Evolutionary conservation across 2,113 vertebrate species (phyloP).

Genomic region (Perognathus longimembris): DNA sequence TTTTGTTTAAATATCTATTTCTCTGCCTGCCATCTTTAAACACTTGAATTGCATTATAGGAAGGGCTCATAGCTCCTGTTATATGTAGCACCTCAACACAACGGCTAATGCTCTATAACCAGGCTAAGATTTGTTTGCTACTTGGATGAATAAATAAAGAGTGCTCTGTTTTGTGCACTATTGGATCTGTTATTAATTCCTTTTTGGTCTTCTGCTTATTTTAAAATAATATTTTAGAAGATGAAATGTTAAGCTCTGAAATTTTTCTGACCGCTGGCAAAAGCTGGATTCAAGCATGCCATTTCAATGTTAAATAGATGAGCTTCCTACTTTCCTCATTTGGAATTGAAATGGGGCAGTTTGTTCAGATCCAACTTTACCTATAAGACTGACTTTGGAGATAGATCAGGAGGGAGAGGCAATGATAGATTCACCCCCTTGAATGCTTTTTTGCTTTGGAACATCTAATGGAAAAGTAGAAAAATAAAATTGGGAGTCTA

Average conservation of each 20-base stretch:
- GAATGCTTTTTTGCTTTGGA: neutral
- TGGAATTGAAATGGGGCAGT: neutral
- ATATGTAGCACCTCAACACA: neutral
- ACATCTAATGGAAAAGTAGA: neutral
- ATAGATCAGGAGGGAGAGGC: neutral
- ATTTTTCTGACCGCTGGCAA: neutral
- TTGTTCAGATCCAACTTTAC: neutral
- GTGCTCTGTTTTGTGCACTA: neutral
- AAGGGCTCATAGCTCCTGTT: neutral
- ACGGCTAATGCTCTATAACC: neutral
- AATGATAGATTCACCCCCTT: neutral
- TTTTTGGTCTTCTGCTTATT: neutral
- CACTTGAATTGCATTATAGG: neutral
- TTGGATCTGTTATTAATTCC: neutral
- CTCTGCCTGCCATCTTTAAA: neutral
- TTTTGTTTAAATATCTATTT: constrained; percentile 17
- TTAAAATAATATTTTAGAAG: neutral
- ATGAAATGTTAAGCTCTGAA: neutral
- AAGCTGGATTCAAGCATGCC: neutral
- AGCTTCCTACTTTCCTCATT: neutral
- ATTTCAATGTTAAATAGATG: neutral
- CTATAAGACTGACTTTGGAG: neutral
- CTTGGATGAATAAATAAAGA: neutral
- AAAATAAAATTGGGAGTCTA: neutral
- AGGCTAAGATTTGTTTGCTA: neutral